Conservation (phyloP, 2,888 invertebrate genomes). For the Teinopalpus imperialis region DNA sequence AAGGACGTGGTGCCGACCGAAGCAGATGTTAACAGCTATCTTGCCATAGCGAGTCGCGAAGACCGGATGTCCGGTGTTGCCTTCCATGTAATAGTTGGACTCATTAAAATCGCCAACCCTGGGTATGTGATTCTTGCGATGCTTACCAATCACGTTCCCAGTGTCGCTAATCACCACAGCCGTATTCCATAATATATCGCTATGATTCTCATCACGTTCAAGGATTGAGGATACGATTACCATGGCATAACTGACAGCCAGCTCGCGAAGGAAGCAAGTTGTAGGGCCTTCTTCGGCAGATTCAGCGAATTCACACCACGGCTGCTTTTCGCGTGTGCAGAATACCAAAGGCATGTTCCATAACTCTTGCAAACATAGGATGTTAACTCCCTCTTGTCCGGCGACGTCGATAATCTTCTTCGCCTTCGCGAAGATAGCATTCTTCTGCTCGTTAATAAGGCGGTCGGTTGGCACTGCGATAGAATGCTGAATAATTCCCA, state of each 20-base stretch:
- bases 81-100: conserved; percentile 97
- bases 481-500: conserved; percentile 93
- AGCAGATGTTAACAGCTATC: conserved; percentile 97
- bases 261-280: conserved; percentile 88
- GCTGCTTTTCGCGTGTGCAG: conserved; percentile 96
- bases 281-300: conserved; percentile 93
- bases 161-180: conserved; percentile 94
- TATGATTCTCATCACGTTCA: conserved; percentile 92
- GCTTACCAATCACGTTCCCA: conserved; percentile 94
- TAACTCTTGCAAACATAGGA: conserved; percentile 96
- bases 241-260: conserved; percentile 93
- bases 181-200: conserved; percentile 96
- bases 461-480: conserved; percentile 90
- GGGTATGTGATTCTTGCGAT: conserved; percentile 98
- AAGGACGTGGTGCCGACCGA: conserved; percentile 97
- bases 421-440: conserved; percentile 89
- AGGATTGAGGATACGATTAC: conserved; percentile 96
- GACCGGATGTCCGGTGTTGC: conserved; percentile 96
- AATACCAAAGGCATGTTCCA: conserved; percentile 99
- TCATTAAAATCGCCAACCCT: conserved; percentile 99
- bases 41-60: conserved; percentile 92
- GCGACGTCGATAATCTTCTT: conserved; percentile 89
- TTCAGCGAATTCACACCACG: conserved; percentile 99
- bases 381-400: conserved; percentile 89
- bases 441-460: conserved; percentile 88